Base-by-base conservation (phyloP, 1,140 invertebrate genomes). In the Dinothrombium tinctorium region DNA sequence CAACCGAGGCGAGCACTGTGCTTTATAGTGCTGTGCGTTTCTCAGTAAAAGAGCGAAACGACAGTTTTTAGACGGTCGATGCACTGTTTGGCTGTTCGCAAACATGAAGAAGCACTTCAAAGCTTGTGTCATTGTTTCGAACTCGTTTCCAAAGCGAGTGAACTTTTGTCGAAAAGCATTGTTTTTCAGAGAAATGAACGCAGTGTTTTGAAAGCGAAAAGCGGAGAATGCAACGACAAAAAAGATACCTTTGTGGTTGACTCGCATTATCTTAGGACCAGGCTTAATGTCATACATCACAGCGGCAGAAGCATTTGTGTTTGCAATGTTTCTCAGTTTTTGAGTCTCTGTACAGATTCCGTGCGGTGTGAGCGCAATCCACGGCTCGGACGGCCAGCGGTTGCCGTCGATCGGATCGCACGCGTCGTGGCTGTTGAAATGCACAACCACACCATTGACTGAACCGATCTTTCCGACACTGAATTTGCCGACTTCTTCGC, bases 331-430 rank as follows among this genome's bases (percentile, higher is more conserved):
- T 47, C 71, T 65, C 38, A 76, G 65, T 58, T 80, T 81, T 33
- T 69, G 65, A 51, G 76, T 71, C 53, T 77, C 77, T 47, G 72
- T 72, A 56, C 76, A 81, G 15, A 56, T 60, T 20, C 76, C 76
- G 14, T 74, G 56, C 46, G 68, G 65, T 3, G 79, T 69, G 35
- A 81, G 57, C 1, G 76, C 76, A 40, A 81, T 70, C 74, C 76
- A 81, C 1, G 70, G 63, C 17, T 65, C 61, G 0, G 54, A 52
- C 4, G 43, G 43, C 0, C 49, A 33, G 2, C 33, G 42, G 11
- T 46, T 44, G 28, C 67, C 68, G 14, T 60, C 50, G 21, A 74
- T 60, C 4, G 68, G 66, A 55, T 59, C 6, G 52, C 75, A 78
- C 2, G 71, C 74, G 6, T 64, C 64, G 50, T 74, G 70, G 50